Conservation (phyloP, 1,140 invertebrate species). For the Aphaenogaster ashmeadi region DNA sequence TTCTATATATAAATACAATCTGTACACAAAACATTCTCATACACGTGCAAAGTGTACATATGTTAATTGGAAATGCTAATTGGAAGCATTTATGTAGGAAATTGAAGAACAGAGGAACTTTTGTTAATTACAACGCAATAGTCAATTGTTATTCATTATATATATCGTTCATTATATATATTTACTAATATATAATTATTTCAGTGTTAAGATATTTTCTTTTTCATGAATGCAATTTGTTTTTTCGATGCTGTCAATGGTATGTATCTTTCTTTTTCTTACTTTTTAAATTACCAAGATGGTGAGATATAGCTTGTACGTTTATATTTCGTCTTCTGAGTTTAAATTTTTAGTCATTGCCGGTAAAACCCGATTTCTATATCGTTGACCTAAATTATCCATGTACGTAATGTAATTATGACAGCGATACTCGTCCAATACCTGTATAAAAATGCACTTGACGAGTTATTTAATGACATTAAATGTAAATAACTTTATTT, state of each 20-base stretch:
- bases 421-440: conserved; percentile 81
- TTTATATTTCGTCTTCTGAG: conserved; percentile 57
- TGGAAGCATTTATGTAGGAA: conserved; percentile 73
- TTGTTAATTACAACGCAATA: conserved; percentile 64
- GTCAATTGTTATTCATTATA: conserved; percentile 53
- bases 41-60: conserved; percentile 69
- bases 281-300: background rate
- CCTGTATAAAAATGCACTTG: conserved; percentile 72
- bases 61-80: conserved; percentile 72
- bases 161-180: too few relatives aligned
- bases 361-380: conserved; percentile 84
- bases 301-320: background rate
- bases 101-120: conserved; percentile 71
- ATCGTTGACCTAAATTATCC: conserved; percentile 83
- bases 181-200: conserved; percentile 36
- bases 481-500: conserved; percentile 9
- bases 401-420: conserved; percentile 83
- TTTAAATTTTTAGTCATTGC: conserved; percentile 72
- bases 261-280: conserved; percentile 7
- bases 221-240: background rate
- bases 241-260: background rate
- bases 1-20: conserved; percentile 43
- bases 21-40: conserved; percentile 54
- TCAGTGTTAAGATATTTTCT: conserved; percentile 42
- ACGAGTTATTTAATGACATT: conserved; percentile 36